These are phyloP conservation scores for Lordiphosa clarofinis DNA, from an alignment of 1,140 invertebrate genomes.

Conservation along the genomic window DNA sequence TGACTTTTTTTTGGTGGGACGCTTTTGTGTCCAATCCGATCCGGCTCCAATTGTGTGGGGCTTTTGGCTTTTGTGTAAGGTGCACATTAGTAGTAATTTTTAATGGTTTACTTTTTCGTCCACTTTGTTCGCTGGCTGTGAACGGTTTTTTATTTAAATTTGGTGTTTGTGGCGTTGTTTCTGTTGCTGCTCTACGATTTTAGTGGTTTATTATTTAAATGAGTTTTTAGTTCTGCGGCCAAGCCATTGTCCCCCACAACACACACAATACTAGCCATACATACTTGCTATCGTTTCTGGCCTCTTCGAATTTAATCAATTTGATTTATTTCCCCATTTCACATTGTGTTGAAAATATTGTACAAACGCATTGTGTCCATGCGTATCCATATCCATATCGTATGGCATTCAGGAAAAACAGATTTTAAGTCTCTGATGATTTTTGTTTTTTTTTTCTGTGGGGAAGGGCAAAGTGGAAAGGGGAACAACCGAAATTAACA, in stretches of 20 bases:
- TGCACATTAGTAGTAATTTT: constrained; percentile 78
- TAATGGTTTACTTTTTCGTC: constrained; percentile 73
- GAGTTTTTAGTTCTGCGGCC: constrained; percentile 25
- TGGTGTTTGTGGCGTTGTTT: constrained; percentile 34
- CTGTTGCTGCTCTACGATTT: constrained; percentile 48
- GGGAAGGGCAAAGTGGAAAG: constrained; percentile 7
- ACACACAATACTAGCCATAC: not conserved
- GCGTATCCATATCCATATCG: constrained; percentile 52
- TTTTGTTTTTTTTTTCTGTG: constrained; percentile 13
- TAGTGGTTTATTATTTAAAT: constrained; percentile 77
- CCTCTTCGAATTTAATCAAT: constrained; percentile 75
- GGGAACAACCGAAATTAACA: constrained; percentile 40
- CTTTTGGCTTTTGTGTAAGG: constrained; percentile 65
- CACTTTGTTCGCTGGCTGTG: constrained; percentile 54
- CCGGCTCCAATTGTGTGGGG: constrained; percentile 16
- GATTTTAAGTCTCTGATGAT: constrained; percentile 24
- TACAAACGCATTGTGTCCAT: constrained; percentile 54
- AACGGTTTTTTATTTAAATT: constrained; percentile 71
- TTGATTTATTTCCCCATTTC: constrained; percentile 66
- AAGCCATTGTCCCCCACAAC: constrained; percentile 23
- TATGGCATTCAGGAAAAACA: constrained; percentile 50
- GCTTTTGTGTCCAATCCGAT: constrained; percentile 55
- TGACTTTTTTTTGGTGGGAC: constrained; percentile 50
- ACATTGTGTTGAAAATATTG: constrained; percentile 77
- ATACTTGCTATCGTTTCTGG: constrained; percentile 7